phyloP scores from a whole-genome alignment of 1,140 invertebrate species.

The Eumaeus atala region DNA sequence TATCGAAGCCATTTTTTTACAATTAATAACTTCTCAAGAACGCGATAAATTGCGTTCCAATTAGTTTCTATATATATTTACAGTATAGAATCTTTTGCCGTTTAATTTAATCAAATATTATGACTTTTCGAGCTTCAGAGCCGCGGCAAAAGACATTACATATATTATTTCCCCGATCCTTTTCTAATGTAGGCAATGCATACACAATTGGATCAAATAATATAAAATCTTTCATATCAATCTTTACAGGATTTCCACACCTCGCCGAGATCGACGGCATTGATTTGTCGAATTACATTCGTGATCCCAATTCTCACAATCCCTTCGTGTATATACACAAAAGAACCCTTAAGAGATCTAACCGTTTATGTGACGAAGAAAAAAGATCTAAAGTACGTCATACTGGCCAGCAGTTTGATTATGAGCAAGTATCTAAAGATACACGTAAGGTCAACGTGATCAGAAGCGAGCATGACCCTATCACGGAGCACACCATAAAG shows the following conservation, averaged over 20 bases:
- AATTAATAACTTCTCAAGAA: background rate
- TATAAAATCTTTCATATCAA: background rate
- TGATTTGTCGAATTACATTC: slow-evolving; percentile 27
- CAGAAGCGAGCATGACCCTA: slow-evolving; percentile 27
- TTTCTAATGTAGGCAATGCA: no score
- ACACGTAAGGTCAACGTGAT: slow-evolving; percentile 26
- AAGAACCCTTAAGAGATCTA: slow-evolving; percentile 32
- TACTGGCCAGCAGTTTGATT: slow-evolving; percentile 40
- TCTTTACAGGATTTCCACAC: background rate
- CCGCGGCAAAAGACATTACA: no score
- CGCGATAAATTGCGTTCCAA: background rate
- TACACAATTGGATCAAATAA: no score
- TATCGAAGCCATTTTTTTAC: background rate
- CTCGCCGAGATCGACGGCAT: slow-evolving; percentile 22
- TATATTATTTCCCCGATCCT: no score
- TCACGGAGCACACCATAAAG: slow-evolving; percentile 48
- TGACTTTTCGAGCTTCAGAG: background rate
- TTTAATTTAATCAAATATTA: background rate
- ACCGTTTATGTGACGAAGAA: slow-evolving; percentile 17
- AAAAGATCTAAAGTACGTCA: slow-evolving; percentile 26
- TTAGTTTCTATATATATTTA: background rate
- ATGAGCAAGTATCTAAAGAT: slow-evolving; percentile 19
- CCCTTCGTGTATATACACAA: slow-evolving; percentile 52
- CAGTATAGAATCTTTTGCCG: background rate
- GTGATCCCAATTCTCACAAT: slow-evolving; percentile 35